Conservation (phyloP, 2,113 vertebrate genomes). For the Clupea harengus region DNA sequence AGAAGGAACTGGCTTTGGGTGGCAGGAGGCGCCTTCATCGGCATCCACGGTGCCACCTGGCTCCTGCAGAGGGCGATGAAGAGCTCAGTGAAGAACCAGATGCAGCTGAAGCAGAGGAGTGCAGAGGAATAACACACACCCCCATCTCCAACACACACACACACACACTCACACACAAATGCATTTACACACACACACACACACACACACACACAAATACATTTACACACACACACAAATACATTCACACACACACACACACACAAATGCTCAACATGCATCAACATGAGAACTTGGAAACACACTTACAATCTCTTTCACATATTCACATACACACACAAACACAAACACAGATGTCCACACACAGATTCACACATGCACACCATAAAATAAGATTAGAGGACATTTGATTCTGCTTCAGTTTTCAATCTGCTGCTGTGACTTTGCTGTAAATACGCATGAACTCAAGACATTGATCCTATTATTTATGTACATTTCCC, state of each 20-base stretch:
- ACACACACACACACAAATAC: not conserved
- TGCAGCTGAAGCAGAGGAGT: conserved; percentile 46
- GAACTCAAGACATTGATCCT: too few relatives aligned
- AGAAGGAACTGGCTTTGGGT: conserved; percentile 83
- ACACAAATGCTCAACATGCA: not conserved
- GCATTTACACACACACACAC: not conserved
- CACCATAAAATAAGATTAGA: too few relatives aligned
- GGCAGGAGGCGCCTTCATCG: conserved; percentile 74
- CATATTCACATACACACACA: too few relatives aligned
- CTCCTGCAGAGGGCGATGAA: conserved; percentile 79
- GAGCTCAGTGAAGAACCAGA: conserved; percentile 64
- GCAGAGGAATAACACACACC: not conserved
- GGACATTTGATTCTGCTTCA: too few relatives aligned
- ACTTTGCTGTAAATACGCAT: too few relatives aligned
- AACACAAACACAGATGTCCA: too few relatives aligned
- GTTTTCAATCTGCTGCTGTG: too few relatives aligned
- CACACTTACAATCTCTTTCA: too few relatives aligned
- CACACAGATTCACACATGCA: too few relatives aligned
- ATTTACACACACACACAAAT: not conserved
- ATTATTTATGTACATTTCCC: too few relatives aligned
- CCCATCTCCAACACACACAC: not conserved
- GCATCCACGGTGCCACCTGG: conserved; percentile 79
- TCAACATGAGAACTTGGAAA: not conserved
- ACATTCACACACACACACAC: not conserved
- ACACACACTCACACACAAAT: not conserved